phyloP scores from a whole-genome alignment of 2,797 vertebrate species.

The Lemur catta region DNA sequence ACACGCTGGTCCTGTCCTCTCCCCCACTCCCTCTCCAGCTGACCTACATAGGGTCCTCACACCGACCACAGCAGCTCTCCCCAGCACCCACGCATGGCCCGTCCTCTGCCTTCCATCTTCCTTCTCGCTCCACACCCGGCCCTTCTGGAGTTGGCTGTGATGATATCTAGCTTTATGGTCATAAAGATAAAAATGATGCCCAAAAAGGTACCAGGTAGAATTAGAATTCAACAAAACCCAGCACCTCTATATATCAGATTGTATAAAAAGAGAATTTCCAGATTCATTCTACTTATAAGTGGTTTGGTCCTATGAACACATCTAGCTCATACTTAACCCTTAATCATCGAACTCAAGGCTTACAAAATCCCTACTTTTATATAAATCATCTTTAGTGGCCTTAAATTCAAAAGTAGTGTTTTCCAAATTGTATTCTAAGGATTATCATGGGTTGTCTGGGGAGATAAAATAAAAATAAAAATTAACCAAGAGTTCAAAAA shows the following conservation, averaged over 20 bases:
- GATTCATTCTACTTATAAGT: background rate
- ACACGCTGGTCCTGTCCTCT: no score
- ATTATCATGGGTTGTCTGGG: background rate
- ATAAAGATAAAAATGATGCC: background rate
- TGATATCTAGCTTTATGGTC: background rate
- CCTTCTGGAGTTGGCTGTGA: background rate
- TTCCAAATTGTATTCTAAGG: background rate
- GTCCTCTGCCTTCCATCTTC: background rate
- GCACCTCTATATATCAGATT: background rate
- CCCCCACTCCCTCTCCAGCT: background rate
- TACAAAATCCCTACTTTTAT: background rate
- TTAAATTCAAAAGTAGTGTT: background rate
- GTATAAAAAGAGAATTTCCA: background rate
- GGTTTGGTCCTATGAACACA: background rate
- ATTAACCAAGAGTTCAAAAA: background rate
- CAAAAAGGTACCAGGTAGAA: background rate
- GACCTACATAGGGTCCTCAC: background rate
- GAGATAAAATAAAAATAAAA: background rate
- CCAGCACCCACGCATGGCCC: fast-evolving
- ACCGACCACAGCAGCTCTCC: fast-evolving
- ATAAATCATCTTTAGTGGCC: background rate
- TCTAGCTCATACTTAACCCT: background rate
- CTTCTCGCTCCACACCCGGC: background rate
- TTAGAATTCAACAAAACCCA: background rate
- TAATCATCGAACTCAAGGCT: background rate